Conservation (phyloP, 2,113 vertebrate genomes). For the Saccopteryx leptura region DNA sequence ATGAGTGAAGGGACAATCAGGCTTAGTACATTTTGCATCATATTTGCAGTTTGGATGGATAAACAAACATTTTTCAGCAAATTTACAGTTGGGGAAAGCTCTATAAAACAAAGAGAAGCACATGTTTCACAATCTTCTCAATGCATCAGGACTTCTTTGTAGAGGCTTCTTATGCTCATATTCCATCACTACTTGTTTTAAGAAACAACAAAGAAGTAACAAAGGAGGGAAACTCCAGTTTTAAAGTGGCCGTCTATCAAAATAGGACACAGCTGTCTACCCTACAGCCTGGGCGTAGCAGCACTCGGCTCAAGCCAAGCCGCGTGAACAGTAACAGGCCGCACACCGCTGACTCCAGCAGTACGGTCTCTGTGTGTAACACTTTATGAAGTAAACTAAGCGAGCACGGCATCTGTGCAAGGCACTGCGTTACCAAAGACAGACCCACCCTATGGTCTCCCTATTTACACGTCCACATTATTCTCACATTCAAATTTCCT, state of each 20-base stretch:
- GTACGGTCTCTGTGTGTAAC: not conserved
- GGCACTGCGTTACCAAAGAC: not conserved
- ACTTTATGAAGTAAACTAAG: not conserved
- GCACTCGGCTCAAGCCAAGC: not conserved
- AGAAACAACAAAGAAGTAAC: slow-evolving; percentile 18
- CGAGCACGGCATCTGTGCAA: not conserved
- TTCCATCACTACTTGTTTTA: not conserved
- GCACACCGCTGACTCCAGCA: not conserved
- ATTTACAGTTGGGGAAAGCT: slow-evolving; percentile 97
- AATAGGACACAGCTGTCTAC: not conserved
- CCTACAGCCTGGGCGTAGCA: not conserved
- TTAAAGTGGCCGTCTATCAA: slow-evolving; percentile 22
- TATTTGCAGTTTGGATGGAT: slow-evolving; percentile 99
- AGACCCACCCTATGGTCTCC: not conserved
- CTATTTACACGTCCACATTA: not conserved
- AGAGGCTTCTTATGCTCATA: not conserved
- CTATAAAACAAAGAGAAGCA: slow-evolving; percentile 85
- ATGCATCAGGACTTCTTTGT: not conserved
- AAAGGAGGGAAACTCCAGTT: slow-evolving; percentile 19
- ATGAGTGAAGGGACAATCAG: slow-evolving; percentile 98
- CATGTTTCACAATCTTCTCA: slow-evolving; percentile 22
- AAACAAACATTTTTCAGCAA: slow-evolving; percentile 98
- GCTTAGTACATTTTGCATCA: slow-evolving; percentile 95
- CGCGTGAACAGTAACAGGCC: not conserved
- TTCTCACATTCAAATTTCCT: not conserved